These are phyloP conservation scores for Sebastes aleutianus DNA, from an alignment of 2,797 vertebrate genomes.

Conservation along the genomic window DNA sequence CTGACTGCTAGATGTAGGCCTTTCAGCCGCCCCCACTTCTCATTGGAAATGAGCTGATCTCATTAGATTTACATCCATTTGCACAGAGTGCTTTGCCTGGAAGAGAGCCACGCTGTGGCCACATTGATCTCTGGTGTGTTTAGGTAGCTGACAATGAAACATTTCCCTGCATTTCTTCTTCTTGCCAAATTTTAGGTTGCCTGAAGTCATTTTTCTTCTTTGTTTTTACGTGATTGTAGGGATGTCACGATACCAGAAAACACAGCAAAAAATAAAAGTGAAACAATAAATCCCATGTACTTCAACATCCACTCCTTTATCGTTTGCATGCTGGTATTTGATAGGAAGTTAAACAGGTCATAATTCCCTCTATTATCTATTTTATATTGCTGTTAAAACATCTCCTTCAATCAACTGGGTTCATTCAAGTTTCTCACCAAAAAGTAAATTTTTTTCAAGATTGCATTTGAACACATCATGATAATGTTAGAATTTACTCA, in stretches of 20 bases:
- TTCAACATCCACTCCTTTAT: neutral
- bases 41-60: constrained; percentile 56
- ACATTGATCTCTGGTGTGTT: constrained; percentile 55
- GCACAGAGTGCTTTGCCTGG: constrained; percentile 54
- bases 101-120: constrained; percentile 38
- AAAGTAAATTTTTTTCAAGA: no score
- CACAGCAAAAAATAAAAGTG: fast-evolving
- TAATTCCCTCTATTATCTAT: no score
- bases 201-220: neutral
- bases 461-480: no score
- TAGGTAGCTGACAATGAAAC: constrained; percentile 53
- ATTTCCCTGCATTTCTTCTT: constrained; percentile 18
- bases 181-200: neutral
- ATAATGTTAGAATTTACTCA: no score
- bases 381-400: no score
- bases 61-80: constrained; percentile 71
- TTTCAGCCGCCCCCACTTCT: neutral
- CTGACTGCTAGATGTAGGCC: constrained; percentile 14
- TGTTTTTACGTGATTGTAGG: neutral
- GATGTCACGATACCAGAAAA: no score
- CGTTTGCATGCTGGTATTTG: no score
- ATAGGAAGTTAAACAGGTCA: no score
- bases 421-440: no score
- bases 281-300: no score
- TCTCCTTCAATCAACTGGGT: no score